These are phyloP conservation scores for Erythrolamprus reginae DNA, from an alignment of 2,113 vertebrate species.

Conservation along the genomic window DNA sequence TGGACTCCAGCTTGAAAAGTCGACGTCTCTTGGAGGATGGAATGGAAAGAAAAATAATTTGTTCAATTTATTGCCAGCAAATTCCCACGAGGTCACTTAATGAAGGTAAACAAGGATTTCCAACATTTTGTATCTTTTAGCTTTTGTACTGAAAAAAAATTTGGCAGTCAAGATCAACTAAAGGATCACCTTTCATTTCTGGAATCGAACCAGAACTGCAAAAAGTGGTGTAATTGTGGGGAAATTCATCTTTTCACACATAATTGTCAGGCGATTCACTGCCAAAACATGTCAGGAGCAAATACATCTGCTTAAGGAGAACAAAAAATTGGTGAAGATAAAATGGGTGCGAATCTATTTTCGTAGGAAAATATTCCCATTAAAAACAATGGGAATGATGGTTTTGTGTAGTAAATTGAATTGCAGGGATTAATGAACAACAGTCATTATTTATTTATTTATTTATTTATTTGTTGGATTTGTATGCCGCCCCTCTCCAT, in stretches of 20 bases:
- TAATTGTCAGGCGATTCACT: accelerated
- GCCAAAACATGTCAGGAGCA: neutral
- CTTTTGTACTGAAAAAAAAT: slow-evolving; percentile 42
- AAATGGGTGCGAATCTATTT: neutral
- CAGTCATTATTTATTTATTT: too few relatives aligned
- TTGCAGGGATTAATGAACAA: neutral
- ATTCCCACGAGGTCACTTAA: slow-evolving; percentile 30
- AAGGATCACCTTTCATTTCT: slow-evolving; percentile 39
- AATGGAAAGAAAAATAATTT: slow-evolving; percentile 35
- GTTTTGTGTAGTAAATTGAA: neutral
- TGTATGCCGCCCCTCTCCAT: too few relatives aligned
- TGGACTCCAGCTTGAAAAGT: slow-evolving; percentile 12
- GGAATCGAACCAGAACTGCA: slow-evolving; percentile 17
- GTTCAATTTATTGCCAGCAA: slow-evolving; percentile 14
- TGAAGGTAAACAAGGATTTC: slow-evolving; percentile 52
- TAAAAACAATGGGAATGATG: neutral
- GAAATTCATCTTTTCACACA: slow-evolving; percentile 1
- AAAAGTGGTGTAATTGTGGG: slow-evolving; percentile 9
- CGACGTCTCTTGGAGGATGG: slow-evolving; percentile 31
- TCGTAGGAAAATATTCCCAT: too few relatives aligned
- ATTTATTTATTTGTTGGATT: too few relatives aligned
- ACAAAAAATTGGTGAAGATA: slow-evolving; percentile 1
- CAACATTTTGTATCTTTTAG: slow-evolving; percentile 18
- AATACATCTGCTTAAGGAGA: neutral
- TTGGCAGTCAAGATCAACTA: slow-evolving; percentile 23